Conservation (phyloP, 2,113 vertebrate genomes). For the Oenanthe melanoleuca region DNA sequence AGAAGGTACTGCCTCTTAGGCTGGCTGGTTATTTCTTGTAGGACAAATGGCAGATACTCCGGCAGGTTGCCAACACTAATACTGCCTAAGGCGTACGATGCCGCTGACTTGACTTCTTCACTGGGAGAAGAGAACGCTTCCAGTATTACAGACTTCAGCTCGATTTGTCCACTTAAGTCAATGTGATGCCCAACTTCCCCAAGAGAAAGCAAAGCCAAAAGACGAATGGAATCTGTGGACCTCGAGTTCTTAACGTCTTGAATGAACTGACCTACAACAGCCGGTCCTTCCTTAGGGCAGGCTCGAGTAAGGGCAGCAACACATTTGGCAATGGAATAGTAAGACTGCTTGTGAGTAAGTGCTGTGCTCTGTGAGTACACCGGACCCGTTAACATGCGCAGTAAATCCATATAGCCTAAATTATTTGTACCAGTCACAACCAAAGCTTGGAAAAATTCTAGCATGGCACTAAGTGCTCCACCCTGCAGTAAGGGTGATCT, state of each 20-base stretch:
- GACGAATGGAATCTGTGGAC: conserved; percentile 96
- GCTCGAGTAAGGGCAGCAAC: conserved; percentile 96
- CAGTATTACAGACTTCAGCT: conserved; percentile 96
- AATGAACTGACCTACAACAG: conserved; percentile 97
- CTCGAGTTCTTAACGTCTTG: conserved; percentile 99
- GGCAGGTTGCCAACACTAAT: conserved; percentile 98
- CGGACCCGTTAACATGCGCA: conserved; percentile 95
- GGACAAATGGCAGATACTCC: conserved; percentile 96
- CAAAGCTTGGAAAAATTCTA: conserved; percentile 97
- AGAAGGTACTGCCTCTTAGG: conserved; percentile 97
- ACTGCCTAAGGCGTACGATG: conserved; percentile 94
- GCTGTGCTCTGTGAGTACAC: conserved; percentile 94
- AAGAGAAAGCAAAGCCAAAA: conserved; percentile 93
- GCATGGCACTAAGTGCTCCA: conserved; percentile 95
- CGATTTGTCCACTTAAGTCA: conserved; percentile 94
- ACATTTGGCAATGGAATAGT: conserved; percentile 98
- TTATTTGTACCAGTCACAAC: conserved; percentile 90
- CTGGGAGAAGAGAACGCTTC: conserved; percentile 98
- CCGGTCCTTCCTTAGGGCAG: conserved; percentile 93
- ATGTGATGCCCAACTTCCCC: conserved; percentile 98
- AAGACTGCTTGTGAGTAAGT: conserved; percentile 97
- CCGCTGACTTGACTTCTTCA: conserved; percentile 97
- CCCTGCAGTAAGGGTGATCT: conserved; percentile 95
- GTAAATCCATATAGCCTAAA: conserved; percentile 96
- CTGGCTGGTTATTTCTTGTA: conserved; percentile 97